Base-by-base conservation (phyloP, 2,888 invertebrate species). In the Tryphoninae sp. region DNA sequence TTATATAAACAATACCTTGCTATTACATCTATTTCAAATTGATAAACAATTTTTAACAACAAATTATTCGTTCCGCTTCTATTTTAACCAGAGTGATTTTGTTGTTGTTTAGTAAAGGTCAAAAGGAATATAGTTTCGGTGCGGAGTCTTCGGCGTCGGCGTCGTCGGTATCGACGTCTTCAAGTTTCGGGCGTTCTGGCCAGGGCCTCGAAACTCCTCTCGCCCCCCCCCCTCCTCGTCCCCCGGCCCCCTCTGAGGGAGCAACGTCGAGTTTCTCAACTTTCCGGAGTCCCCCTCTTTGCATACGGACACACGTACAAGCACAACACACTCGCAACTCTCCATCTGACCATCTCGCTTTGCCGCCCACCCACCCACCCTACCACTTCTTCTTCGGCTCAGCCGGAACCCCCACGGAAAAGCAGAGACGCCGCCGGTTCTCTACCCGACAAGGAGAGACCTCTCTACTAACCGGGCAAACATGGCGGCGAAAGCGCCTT, bases 111-210 rank as follows among this genome's bases (percentile, higher is more conserved):
- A 40, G 1, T 1, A 8, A 9, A 55, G 8, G 55, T 16, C 4
- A 19, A 19, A 9, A 65, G 11, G 11, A 13, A 45, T 55, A 13
- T 62, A 71, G 55, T 61, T 45, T 67, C 53, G 45, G 40, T 9
- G 11, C 53, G 59, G 80, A 71, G 75, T 73, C 73, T 78, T 81
- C 82, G 81, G 83, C 84, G 79, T 86, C 84, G 84, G 83, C 85
- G 85, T 84, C 78, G 84, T 80, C 83, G 84, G 82, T 88, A 88
- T 88, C 86, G 88, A 88, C 87, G 88, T 89, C 89, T 88, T 89
- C 84, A 87, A 89, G 87, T 88, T 67, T 80, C 72, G 75, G 78
- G 77, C 55, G 77, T 33, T 80, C 42, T 69, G 77, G 71, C 76
- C 81, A 73, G 81, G 78, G 71, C 71, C 81, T 59, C 73, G 73